These are phyloP conservation scores for Rhyacophila evoluta DNA, from an alignment of 2,888 invertebrate species.

Conservation along the genomic window DNA sequence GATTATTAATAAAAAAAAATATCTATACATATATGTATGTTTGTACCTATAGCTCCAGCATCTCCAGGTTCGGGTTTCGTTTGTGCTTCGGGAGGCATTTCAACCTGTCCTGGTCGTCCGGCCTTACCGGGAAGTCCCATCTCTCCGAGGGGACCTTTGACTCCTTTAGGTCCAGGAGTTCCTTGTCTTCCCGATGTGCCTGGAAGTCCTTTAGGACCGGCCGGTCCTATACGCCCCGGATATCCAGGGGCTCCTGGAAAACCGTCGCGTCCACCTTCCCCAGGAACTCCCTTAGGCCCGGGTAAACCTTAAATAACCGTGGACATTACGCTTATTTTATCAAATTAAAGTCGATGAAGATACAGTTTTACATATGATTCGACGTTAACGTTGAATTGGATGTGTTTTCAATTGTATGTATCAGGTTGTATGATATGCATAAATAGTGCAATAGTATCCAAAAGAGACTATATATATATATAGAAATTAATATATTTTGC, in stretches of 20 bases:
- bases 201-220: constrained; percentile 26
- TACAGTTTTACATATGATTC: not conserved
- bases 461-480: too few species aligned
- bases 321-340: too few species aligned
- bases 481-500: too few species aligned
- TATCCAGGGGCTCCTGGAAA: constrained; percentile 59
- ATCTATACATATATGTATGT: too few species aligned
- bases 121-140: constrained; percentile 34
- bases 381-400: too few species aligned
- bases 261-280: constrained; percentile 59
- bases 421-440: too few species aligned
- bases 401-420: too few species aligned
- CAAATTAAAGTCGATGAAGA: not conserved
- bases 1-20: too few species aligned
- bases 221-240: constrained; percentile 57
- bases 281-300: constrained; percentile 61
- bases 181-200: constrained; percentile 58
- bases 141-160: constrained; percentile 41
- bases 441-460: too few species aligned
- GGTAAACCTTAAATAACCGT: not conserved
- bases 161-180: constrained; percentile 57
- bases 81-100: not conserved
- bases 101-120: constrained; percentile 55
- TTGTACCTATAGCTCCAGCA: constrained; percentile 29
- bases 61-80: not conserved